Base-by-base conservation (phyloP, 2,888 invertebrate genomes). In the Tuta absoluta region DNA sequence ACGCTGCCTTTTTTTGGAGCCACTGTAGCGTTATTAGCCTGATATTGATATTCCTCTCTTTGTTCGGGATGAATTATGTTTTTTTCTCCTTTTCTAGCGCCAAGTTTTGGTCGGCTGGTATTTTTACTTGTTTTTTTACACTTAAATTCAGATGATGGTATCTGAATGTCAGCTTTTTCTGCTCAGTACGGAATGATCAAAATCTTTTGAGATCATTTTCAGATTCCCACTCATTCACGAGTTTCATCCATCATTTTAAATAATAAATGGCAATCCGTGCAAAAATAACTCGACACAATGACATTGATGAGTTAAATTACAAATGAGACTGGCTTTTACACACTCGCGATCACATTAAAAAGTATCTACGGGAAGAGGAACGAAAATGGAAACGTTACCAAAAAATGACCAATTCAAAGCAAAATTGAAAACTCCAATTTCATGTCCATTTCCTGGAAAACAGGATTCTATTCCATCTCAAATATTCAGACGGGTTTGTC, bases 391-490 rank as follows among this genome's bases (percentile, higher is more conserved):
- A 45, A 56, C 33, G 28, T 5, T 0, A 12, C 21, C 17, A 51
- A 58, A 45, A 84, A 83, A 80, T 81, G 82, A 80, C 79, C 75
- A 77, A 74, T 76, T 78, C 19, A 37, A 77, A 82, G 80, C 74
- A 78, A 87, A 87, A 88, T 85, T 84, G 86, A 84, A 87, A 86
- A 83, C 86, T 87, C 79, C 85, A 84, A 85, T 89, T 86, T 81
- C 84, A 75, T 79, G 82, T 86, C 83, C 81, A 87, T 88, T 89
- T 89, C 85, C 87, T 82, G 83, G 77, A 87, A 88, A 88, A 88
- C 84, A 87, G 83, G 77, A 83, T 80, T 81, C 85, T 84, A 86
- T 88, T 87, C 80, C 82, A 83, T 85, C 86, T 79, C 80, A 78
- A 82, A 85, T 78, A 79, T 77, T 74, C 76, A 81, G 79, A 75